Evolutionary conservation across 2,797 vertebrate species (phyloP), one percentile per base, ranked within the genome.

Genomic region (Intellagama lesueurii): DNA sequence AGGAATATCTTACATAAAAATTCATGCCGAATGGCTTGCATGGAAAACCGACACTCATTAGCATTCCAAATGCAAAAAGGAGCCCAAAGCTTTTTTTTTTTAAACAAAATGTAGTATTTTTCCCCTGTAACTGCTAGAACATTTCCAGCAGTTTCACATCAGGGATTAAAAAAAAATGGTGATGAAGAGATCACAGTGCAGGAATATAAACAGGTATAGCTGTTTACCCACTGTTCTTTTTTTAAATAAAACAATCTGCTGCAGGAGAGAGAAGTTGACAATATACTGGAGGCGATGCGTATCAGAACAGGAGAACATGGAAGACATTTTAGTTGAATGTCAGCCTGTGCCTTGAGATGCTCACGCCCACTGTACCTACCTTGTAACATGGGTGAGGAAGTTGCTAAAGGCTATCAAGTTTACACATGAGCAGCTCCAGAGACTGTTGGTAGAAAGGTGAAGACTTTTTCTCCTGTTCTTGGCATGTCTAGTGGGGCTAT

Each of bases 141-240:
- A 86, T 92, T 91, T 90, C 68, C 85, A 92, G 64, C 26, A 64
- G 6, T 8, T 85, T 8, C 2, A 79, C 73, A 82, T 44, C 83
- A 85, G 4, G 73, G 85, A 91, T 91, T 17, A 35, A 14, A 12
- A 90, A 35, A 78, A 35, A 79, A 73, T n/a, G 11, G 80, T 92
- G 12, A 40, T 68, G 73, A 90, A 24, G 47, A 52, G n/a, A 64
- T 16, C 68, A 85, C 73, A 64, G 92, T 72, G 60, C n/a, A 91
- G 83, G 8, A 89, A 64, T 30, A 24, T 88, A 86, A 90, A 49
- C 17, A 28, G 52, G 73, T 49, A 89, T 92, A 22, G 40, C 82
- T 82, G 75, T 90, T 92, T 80, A 80, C n/a, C 77, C 4, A 82
- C 79, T 64, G 90, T 81, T 60, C 86, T 56, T 64, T 64, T 81